Evolutionary conservation across 1,140 invertebrate species (phyloP).

Genomic region (Andrena cerasifolii): DNA sequence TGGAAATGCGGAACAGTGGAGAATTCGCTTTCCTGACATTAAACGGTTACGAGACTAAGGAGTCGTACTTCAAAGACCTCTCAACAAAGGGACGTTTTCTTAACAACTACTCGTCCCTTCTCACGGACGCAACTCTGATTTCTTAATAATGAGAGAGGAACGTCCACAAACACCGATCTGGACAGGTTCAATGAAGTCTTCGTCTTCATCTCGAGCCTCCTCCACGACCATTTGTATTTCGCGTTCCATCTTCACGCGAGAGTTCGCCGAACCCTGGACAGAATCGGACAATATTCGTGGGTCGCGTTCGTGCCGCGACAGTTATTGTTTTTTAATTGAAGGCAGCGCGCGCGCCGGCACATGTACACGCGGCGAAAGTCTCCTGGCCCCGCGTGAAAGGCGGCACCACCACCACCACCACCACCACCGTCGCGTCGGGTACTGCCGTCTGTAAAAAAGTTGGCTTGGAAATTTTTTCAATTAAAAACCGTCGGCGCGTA

Average conservation of each 20-base stretch:
- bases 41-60: no score
- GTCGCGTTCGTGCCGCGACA: conserved; percentile 32
- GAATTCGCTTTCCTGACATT: no score
- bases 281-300: conserved; percentile 49
- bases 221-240: conserved; percentile 4
- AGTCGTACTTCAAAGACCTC: no score
- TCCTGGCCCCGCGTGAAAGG: conserved; percentile 31
- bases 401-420: conserved; percentile 17
- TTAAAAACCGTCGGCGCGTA: conserved; percentile 72
- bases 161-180: no score
- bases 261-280: conserved; percentile 26
- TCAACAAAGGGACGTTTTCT: no score
- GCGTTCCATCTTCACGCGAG: not conserved
- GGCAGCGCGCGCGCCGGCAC: conserved; percentile 39
- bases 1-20: no score
- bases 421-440: conserved; percentile 1
- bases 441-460: conserved; percentile 66
- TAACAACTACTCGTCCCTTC: no score
- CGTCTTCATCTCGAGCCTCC: no score
- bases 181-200: no score
- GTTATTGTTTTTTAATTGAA: conserved; percentile 73
- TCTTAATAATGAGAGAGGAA: no score
- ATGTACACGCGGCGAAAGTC: conserved; percentile 32
- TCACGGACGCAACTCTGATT: no score
- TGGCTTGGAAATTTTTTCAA: conserved; percentile 78